Conservation (phyloP, 2,888 invertebrate species). For the Cryptocephalus primarius region DNA sequence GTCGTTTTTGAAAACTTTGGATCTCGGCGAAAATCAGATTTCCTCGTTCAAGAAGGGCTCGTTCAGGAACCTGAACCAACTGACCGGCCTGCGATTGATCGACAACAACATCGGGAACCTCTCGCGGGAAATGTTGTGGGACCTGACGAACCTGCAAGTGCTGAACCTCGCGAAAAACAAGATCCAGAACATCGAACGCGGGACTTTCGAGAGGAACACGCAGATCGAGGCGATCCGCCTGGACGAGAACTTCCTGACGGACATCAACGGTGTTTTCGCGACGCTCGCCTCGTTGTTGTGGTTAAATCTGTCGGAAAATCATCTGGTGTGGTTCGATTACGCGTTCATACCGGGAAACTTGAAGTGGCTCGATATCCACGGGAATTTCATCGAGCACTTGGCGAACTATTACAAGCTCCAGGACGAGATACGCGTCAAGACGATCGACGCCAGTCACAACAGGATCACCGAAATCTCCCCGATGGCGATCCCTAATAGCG, state of each 20-base stretch:
- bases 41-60: conserved; percentile 72
- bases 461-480: conserved; percentile 71
- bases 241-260: conserved; percentile 78
- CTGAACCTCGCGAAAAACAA: conserved; percentile 84
- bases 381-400: conserved; percentile 77
- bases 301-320: conserved; percentile 84
- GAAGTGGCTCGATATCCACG: conserved; percentile 84
- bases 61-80: conserved; percentile 73
- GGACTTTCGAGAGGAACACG: conserved; percentile 70
- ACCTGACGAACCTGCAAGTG: conserved; percentile 72
- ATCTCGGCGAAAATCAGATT: conserved; percentile 87
- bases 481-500: conserved; percentile 79
- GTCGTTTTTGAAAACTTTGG: conserved; percentile 74
- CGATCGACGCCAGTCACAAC: conserved; percentile 83
- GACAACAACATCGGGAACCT: conserved; percentile 83
- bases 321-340: conserved; percentile 87
- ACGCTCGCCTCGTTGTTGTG: conserved; percentile 74
- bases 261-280: conserved; percentile 83
- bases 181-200: conserved; percentile 72
- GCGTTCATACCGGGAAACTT: conserved; percentile 82
- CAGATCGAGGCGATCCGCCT: conserved; percentile 78
- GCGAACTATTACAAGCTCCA: conserved; percentile 83
- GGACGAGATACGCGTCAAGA: conserved; percentile 69
- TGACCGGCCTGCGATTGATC: conserved; percentile 78
- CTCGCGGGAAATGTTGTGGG: conserved; percentile 77